Conservation (phyloP, 2,888 invertebrate species). For the Blastobasis lacticolella region DNA sequence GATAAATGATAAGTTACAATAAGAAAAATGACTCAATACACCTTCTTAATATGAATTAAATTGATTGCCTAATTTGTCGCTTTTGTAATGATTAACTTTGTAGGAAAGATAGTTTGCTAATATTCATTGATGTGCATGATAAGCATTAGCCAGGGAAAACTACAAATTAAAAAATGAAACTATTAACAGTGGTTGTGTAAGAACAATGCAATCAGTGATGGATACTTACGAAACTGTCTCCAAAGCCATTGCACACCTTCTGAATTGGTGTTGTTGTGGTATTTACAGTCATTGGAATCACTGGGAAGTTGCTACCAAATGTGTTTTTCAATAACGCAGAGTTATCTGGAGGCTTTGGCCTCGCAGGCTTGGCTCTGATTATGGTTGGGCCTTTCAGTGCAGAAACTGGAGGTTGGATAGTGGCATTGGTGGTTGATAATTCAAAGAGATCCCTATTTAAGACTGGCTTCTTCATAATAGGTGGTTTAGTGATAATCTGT, state of each 20-base stretch:
- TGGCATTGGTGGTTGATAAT: conserved; percentile 66
- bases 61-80: too few relatives aligned
- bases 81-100: too few relatives aligned
- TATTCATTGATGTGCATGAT: too few relatives aligned
- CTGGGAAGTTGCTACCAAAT: conserved; percentile 41
- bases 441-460: conserved; percentile 80
- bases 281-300: conserved; percentile 55
- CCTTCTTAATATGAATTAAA: too few relatives aligned
- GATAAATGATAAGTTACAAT: too few relatives aligned
- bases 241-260: conserved; percentile 48
- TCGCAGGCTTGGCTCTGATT: conserved; percentile 78
- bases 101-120: too few relatives aligned
- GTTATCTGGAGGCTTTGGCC: conserved; percentile 72
- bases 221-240: conserved; percentile 55
- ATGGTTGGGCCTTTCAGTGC: conserved; percentile 80
- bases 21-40: too few relatives aligned
- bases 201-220: neutral
- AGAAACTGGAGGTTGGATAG: conserved; percentile 3
- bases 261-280: conserved; percentile 60
- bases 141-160: too few relatives aligned
- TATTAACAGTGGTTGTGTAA: too few relatives aligned
- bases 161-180: too few relatives aligned
- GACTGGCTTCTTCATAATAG: conserved; percentile 64
- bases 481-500: conserved; percentile 40
- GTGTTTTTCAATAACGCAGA: conserved; percentile 55